Percentiles rank a stretch among this genome's conserved stretches.
Conservation (phyloP, 2,113 vertebrate species). For the Colinus virginianus region DNA sequence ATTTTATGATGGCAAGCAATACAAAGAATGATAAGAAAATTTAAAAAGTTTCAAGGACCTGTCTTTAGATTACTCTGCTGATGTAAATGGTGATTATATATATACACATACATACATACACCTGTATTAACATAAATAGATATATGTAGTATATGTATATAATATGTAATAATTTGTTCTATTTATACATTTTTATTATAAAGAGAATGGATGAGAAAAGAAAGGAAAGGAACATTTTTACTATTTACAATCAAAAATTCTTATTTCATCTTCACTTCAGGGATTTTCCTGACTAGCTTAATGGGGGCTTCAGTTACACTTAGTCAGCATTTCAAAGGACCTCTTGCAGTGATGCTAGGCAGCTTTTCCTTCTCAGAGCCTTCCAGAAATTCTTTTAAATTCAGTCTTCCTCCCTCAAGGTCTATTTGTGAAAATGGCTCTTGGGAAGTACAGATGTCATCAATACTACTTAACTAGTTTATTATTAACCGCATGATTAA, state of each 20-base stretch:
- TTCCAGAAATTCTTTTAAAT: not conserved
- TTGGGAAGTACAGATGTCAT: not conserved
- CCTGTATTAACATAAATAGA: not conserved
- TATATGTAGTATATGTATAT: not conserved
- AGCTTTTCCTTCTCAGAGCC: not conserved
- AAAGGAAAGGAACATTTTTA: not conserved
- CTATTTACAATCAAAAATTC: not conserved
- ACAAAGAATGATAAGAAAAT: not conserved
- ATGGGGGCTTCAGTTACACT: not conserved
- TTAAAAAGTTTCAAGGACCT: not conserved
- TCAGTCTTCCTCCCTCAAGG: not conserved
- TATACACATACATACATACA: not conserved
- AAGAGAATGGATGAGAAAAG: not conserved
- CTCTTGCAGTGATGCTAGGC: not conserved
- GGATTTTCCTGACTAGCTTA: not conserved
- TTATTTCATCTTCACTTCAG: not conserved
- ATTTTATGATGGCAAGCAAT: fast-evolving
- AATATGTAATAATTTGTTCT: not conserved
- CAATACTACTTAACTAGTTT: not conserved
- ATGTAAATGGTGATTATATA: not conserved
- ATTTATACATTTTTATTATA: not conserved
- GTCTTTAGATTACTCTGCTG: not conserved
- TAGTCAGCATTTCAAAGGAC: not conserved
- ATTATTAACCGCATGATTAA: not conserved
- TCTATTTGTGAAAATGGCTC: not conserved